Conservation (phyloP, 2,888 invertebrate species). For the Zootermopsis nevadensis region DNA sequence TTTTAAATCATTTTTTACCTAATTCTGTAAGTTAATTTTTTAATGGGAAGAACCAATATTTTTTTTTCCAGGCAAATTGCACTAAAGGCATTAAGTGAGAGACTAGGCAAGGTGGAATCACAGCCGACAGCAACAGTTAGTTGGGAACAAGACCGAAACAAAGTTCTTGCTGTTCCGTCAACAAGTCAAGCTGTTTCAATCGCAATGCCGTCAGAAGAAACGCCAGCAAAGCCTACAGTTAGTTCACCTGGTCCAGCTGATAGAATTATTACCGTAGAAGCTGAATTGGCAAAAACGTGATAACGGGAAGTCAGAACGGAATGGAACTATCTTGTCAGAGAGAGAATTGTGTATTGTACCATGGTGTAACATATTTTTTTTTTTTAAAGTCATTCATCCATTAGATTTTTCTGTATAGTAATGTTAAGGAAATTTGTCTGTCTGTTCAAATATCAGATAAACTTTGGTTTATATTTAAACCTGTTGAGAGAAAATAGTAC, state of each 20-base stretch:
- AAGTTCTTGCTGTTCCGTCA: neutral
- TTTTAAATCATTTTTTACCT: too few relatives aligned
- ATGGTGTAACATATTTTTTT: constrained; percentile 3
- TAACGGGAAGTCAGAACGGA: neutral
- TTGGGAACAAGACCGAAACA: neutral
- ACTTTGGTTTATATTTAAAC: too few relatives aligned
- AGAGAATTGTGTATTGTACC: neutral
- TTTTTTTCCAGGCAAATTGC: constrained; percentile 86
- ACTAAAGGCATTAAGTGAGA: constrained; percentile 91
- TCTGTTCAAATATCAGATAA: neutral
- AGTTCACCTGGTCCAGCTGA: neutral
- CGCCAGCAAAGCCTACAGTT: constrained; percentile 5
- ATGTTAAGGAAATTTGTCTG: neutral
- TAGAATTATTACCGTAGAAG: constrained; percentile 2
- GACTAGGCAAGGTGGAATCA: constrained; percentile 65
- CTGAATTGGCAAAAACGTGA: constrained; percentile 46
- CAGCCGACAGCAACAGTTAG: constrained; percentile 26
- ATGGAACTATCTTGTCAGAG: neutral
- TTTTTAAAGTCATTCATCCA: constrained; percentile 14
- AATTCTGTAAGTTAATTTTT: too few relatives aligned
- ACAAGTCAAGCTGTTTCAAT: constrained; percentile 35
- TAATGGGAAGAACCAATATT: neutral
- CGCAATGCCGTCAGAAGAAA: constrained; percentile 29
- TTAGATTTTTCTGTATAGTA: constrained; percentile 15
- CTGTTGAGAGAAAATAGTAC: too few relatives aligned